Evolutionary conservation across 1,140 invertebrate genomes (phyloP).

Genomic region (Heterodera carotae): DNA sequence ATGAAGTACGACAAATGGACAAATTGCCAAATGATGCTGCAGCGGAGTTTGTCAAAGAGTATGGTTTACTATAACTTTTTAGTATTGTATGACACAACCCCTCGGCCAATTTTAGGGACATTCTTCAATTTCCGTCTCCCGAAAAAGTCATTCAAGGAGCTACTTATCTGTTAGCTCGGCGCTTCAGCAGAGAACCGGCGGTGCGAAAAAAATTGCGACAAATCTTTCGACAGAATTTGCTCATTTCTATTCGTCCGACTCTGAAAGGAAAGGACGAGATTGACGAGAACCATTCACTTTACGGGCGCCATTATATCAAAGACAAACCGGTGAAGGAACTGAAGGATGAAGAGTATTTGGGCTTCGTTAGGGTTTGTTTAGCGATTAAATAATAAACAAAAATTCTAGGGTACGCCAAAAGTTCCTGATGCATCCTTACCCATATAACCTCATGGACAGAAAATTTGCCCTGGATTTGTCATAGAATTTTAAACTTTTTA

Average conservation of each 20-base stretch:
- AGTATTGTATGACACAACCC: neutral
- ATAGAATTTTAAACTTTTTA: too few species aligned
- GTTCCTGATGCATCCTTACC: too few species aligned
- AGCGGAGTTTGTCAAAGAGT: slow-evolving; percentile 44
- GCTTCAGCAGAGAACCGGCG: slow-evolving; percentile 86
- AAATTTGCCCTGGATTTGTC: too few species aligned
- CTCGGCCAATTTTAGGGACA: slow-evolving; percentile 61
- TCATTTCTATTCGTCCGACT: slow-evolving; percentile 80
- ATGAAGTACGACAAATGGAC: slow-evolving; percentile 89
- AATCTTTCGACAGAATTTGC: slow-evolving; percentile 86
- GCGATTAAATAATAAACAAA: too few species aligned
- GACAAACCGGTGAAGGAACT: slow-evolving; percentile 91
- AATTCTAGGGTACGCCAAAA: too few species aligned
- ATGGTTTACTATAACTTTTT: neutral
- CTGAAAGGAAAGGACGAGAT: slow-evolving; percentile 69
- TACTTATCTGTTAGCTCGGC: slow-evolving; percentile 89
- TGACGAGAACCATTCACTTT: slow-evolving; percentile 79
- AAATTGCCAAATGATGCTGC: slow-evolving; percentile 68
- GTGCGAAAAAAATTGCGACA: slow-evolving; percentile 80
- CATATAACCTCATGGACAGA: too few species aligned
- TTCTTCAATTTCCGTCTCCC: slow-evolving; percentile 54
- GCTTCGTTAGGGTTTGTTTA: slow-evolving; percentile 63
- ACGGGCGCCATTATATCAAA: slow-evolving; percentile 85
- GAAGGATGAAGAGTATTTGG: slow-evolving; percentile 84
- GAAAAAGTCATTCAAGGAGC: slow-evolving; percentile 74